Base-by-base conservation (phyloP, 2,797 vertebrate species). In the Alcedo quadribrachys region DNA sequence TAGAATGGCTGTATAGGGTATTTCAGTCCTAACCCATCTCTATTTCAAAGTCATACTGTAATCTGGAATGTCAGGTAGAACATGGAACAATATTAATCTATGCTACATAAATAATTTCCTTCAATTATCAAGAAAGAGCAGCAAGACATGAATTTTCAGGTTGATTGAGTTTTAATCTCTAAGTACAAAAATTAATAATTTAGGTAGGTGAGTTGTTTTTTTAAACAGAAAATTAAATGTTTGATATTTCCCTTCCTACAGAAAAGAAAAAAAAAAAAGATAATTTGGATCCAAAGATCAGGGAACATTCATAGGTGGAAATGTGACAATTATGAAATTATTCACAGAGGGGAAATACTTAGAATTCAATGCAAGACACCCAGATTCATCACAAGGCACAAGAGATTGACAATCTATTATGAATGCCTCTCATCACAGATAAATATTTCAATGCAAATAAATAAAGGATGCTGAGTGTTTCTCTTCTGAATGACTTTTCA, bases 391-490 rank as follows among this genome's bases (percentile, higher is more conserved):
- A 97, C 96, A 98, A 97, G 94, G 97, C 98, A 98, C 97, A 89
- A 96, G 96, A 98, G 98, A 98, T 98, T 98, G 98, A 98, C 98
- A 98, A 98, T 98, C 98, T 98, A 98, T 99, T 99, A 99, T 98
- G 98, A 98, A 98, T 98, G 98, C 97, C 97, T 98, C 97, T 96
- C 97, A 98, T 98, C 98, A 98, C 98, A 98, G 95, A 99, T 99
- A 98, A 99, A 99, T 99, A 99, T 99, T 99, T 99, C 98, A 99
- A 98, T 98, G 98, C 98, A 98, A 98, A 99, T 99, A 99, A 99
- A 99, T 99, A 99, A 99, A 99, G 99, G 98, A 99, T 99, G 98
- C 96, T 94, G 90, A 89, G 96, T 98, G 98, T 98, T 99, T 99
- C 98, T 98, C 98, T 97, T 98, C 93, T 98, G 98, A 99, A 99